Evolutionary conservation across 2,113 vertebrate species (phyloP).

Genomic region (Calonectris borealis): DNA sequence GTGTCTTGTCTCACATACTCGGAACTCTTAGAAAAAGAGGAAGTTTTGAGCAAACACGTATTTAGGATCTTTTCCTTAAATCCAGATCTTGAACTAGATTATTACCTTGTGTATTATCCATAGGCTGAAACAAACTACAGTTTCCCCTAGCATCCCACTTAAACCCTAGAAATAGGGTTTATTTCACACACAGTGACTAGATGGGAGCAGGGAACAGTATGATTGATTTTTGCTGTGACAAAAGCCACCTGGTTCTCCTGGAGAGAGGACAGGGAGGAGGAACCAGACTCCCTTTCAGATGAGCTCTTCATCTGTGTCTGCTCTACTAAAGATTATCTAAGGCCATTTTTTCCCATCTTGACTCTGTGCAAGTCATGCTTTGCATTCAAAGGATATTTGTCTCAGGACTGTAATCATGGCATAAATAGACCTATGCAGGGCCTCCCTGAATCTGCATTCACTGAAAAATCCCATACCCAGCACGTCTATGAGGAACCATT

Average conservation of each 20-base stretch:
- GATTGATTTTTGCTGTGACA: constrained; percentile 10
- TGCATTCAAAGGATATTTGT: constrained; percentile 35
- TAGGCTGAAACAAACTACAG: background rate
- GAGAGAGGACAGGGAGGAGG: background rate
- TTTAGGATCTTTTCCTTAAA: background rate
- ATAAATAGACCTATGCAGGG: constrained; percentile 44
- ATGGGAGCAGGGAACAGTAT: background rate
- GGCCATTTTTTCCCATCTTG: background rate
- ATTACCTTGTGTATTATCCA: background rate
- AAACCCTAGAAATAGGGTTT: constrained; percentile 34
- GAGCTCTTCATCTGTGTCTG: constrained; percentile 5
- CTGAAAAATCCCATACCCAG: constrained; percentile 22
- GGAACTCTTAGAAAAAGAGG: background rate
- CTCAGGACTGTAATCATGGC: constrained; percentile 36
- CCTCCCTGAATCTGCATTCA: constrained; percentile 41
- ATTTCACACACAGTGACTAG: constrained; percentile 44
- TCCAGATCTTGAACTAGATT: background rate
- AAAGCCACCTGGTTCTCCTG: constrained; percentile 44
- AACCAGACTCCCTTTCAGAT: background rate
- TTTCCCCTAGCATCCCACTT: background rate
- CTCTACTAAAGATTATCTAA: constrained; percentile 22
- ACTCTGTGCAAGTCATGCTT: constrained; percentile 23
- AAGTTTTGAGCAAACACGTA: background rate
- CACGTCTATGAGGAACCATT: background rate
- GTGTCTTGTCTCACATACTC: background rate